Conservation (phyloP, 2,797 vertebrate species). For the Adrianichthys oophorus region DNA sequence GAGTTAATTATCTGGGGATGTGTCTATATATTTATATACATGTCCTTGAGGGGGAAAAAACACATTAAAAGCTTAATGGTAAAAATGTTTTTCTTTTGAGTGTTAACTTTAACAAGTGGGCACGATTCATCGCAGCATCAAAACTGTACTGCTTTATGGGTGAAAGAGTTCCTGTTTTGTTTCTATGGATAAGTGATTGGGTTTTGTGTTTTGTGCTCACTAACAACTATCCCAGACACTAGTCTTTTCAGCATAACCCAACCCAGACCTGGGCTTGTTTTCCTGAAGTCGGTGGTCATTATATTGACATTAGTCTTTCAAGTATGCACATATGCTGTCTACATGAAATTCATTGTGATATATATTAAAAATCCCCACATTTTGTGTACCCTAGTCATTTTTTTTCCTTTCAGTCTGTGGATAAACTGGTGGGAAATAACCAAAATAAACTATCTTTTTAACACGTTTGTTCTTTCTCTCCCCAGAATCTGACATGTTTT, state of each 20-base stretch:
- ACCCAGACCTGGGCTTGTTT: conserved; percentile 51
- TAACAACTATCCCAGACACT: conserved; percentile 66
- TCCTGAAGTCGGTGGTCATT: conserved; percentile 64
- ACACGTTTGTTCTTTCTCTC: conserved; percentile 40
- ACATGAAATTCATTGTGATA: conserved; percentile 74
- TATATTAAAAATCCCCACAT: conserved; percentile 73
- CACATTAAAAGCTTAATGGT: conserved; percentile 53
- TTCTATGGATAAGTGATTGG: conserved; percentile 68
- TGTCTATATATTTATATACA: conserved; percentile 23
- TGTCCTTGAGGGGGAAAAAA: conserved; percentile 38
- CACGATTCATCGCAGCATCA: conserved; percentile 50
- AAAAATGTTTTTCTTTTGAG: conserved; percentile 59
- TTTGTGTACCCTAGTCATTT: conserved; percentile 76
- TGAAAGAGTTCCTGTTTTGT: conserved; percentile 68
- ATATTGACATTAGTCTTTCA: conserved; percentile 76
- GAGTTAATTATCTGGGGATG: conserved; percentile 33
- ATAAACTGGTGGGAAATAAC: conserved; percentile 77
- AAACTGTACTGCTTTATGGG: conserved; percentile 61
- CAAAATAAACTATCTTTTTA: conserved; percentile 81
- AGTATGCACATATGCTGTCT: conserved; percentile 77
- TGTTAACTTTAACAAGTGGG: conserved; percentile 53
- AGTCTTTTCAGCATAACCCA: conserved; percentile 51
- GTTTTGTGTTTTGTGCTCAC: conserved; percentile 78
- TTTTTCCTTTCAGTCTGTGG: conserved; percentile 74
- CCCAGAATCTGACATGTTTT: not conserved